phyloP scores from a whole-genome alignment of 1,140 invertebrate genomes.

The Nebria ingens region DNA sequence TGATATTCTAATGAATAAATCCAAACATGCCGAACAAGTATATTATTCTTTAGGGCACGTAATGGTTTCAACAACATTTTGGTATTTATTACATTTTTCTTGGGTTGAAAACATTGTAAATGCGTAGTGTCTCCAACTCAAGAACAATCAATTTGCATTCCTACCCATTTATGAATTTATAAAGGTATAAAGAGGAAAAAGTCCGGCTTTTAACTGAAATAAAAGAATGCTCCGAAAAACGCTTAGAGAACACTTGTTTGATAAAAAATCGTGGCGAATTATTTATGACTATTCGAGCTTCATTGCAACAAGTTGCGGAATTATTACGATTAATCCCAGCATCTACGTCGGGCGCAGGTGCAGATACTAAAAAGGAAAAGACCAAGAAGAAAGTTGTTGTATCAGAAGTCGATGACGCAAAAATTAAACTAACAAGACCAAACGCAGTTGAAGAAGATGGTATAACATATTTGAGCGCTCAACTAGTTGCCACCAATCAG shows the following conservation, averaged over 20 bases:
- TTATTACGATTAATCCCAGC: not conserved
- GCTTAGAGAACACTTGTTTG: too few relatives aligned
- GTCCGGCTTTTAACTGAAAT: slow-evolving; percentile 34
- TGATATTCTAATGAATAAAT: slow-evolving; percentile 40
- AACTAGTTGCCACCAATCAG: too few relatives aligned
- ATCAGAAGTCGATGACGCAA: not conserved
- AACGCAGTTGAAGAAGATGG: not conserved
- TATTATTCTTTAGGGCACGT: slow-evolving; percentile 44
- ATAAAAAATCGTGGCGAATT: slow-evolving; percentile 28
- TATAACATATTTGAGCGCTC: not conserved
- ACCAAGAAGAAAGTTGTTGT: not conserved
- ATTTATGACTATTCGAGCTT: slow-evolving; percentile 28
- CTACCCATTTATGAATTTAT: slow-evolving; percentile 15
- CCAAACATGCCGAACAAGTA: slow-evolving; percentile 42
- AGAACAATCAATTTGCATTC: too few relatives aligned
- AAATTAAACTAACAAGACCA: not conserved
- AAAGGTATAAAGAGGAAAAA: slow-evolving; percentile 41
- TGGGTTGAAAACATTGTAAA: slow-evolving; percentile 20
- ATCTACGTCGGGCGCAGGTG: not conserved
- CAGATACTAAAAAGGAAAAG: not conserved
- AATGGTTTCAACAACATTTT: slow-evolving; percentile 39
- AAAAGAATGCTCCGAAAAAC: too few relatives aligned
- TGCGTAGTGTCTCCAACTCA: slow-evolving; percentile 11
- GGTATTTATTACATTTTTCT: slow-evolving; percentile 28
- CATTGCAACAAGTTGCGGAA: slow-evolving; percentile 21